phyloP scores from a whole-genome alignment of 37 sponge, comb jelly and placozoan genomes.

The Eunapius fragilis region DNA sequence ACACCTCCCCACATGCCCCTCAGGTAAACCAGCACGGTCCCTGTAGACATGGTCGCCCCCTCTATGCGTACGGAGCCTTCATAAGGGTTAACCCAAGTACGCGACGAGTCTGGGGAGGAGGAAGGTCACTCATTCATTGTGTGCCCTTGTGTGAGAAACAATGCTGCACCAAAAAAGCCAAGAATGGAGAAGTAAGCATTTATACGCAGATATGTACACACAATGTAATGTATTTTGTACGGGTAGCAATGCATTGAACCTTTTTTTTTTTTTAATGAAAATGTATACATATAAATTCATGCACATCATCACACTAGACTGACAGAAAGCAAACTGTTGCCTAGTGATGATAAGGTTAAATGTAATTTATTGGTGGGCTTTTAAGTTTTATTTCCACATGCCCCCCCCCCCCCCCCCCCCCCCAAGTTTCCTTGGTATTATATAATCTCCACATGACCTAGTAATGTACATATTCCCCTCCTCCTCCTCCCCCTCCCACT shows the following conservation, averaged over 20 bases:
- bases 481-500: not conserved
- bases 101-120: not conserved
- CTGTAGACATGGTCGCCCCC: not conserved
- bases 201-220: too few species aligned
- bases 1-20: constrained; percentile 63
- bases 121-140: not conserved
- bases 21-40: constrained; percentile 43
- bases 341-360: too few species aligned
- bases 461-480: not conserved
- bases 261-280: too few species aligned
- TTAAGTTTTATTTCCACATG: too few species aligned
- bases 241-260: not conserved
- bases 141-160: not conserved
- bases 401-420: too few species aligned
- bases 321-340: too few species aligned
- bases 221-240: not conserved
- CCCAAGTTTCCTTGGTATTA: not conserved
- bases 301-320: too few species aligned
- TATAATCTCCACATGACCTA: not conserved
- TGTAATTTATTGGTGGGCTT: too few species aligned
- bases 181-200: too few species aligned
- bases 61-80: constrained; percentile 42
- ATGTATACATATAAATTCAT: too few species aligned
- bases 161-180: not conserved
- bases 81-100: constrained; percentile 15